These are phyloP conservation scores for Lithobates pipiens DNA, from an alignment of 2,797 vertebrate species.

Conservation along the genomic window DNA sequence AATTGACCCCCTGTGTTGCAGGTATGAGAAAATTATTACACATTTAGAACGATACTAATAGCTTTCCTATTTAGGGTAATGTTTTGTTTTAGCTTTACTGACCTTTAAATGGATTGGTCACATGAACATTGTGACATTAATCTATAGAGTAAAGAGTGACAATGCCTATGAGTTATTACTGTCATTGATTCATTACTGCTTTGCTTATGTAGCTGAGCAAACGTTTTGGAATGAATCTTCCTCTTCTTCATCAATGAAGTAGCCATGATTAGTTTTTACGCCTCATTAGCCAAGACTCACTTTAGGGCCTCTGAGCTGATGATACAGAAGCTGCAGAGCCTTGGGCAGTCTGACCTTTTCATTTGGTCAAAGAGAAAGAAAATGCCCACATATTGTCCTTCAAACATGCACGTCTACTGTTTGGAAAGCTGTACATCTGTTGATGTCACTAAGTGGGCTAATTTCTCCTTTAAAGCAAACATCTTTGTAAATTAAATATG, in stretches of 20 bases:
- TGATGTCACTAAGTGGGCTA: not conserved
- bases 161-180: constrained; percentile 9
- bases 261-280: constrained; percentile 36
- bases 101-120: not conserved
- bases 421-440: not conserved
- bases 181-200: constrained; percentile 20
- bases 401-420: not conserved
- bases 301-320: not conserved
- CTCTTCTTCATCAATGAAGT: not conserved
- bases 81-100: not conserved
- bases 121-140: not conserved
- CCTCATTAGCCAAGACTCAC: constrained; percentile 25
- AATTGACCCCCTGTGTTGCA: too few relatives aligned
- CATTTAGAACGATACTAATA: too few relatives aligned
- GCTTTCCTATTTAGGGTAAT: too few relatives aligned
- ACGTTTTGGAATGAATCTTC: constrained; percentile 42
- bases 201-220: constrained; percentile 38
- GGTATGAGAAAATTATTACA: too few relatives aligned
- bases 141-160: constrained; percentile 4
- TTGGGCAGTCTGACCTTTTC: constrained; percentile 27
- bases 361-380: not conserved
- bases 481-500: too few relatives aligned
- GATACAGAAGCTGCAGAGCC: not conserved
- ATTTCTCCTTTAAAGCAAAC: not conserved
- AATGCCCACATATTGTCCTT: not conserved